phyloP scores from a whole-genome alignment of 1,140 invertebrate species.

The Micrasema longulum region DNA sequence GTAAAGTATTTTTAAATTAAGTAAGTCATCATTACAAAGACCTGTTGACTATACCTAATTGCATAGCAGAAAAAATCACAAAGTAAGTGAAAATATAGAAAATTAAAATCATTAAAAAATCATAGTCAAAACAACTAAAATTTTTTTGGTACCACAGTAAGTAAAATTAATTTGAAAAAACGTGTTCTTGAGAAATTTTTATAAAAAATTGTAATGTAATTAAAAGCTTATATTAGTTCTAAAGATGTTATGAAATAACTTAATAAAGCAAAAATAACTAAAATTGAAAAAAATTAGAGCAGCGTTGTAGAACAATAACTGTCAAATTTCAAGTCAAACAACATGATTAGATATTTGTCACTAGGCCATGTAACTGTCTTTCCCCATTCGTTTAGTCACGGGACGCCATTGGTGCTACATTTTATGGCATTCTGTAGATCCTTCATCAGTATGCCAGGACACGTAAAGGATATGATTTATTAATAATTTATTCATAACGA shows the following conservation, averaged over 20 bases:
- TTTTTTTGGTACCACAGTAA: not conserved
- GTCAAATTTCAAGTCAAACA: not conserved
- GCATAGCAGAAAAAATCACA: no score
- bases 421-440: constrained; percentile 17
- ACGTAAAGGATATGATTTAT: constrained; percentile 30
- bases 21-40: no score
- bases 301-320: not conserved
- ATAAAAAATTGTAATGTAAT: no score
- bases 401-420: not conserved
- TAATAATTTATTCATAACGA: not conserved
- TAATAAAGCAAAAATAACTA: no score
- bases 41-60: no score
- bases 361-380: constrained; percentile 19
- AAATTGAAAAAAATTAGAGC: not conserved
- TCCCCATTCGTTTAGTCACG: not conserved
- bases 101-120: not conserved
- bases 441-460: constrained; percentile 27
- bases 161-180: no score
- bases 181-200: no score
- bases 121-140: not conserved
- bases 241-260: no score
- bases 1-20: no score
- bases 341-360: constrained; percentile 8
- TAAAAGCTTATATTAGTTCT: no score
- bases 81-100: not conserved